These are phyloP conservation scores for Mycetomoellerius zeteki DNA, from an alignment of 1,140 invertebrate species.

Conservation along the genomic window DNA sequence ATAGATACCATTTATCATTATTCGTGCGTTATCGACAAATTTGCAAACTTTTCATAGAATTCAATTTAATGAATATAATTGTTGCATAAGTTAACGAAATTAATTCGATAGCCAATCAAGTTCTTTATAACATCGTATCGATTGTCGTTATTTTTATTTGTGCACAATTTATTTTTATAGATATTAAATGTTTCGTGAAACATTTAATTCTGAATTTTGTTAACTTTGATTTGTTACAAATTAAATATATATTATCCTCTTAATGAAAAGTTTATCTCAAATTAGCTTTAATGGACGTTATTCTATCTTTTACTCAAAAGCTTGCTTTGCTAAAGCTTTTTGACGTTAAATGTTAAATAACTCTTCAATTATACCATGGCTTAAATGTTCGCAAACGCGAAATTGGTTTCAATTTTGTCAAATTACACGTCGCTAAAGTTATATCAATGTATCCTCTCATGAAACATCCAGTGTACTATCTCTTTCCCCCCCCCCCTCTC, in stretches of 20 bases:
- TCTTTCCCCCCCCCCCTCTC: background rate
- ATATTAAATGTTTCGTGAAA: background rate
- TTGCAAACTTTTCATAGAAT: conserved; percentile 23
- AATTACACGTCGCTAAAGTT: conserved; percentile 22
- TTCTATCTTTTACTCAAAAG: conserved; percentile 5
- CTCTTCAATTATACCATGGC: conserved; percentile 24
- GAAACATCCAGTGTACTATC: conserved; percentile 5
- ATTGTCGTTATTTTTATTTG: background rate
- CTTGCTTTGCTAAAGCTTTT: background rate
- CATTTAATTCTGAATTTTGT: background rate
- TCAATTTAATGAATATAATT: conserved; percentile 48
- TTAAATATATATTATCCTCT: background rate
- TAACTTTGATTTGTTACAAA: background rate
- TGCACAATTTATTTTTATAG: background rate
- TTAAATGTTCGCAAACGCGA: conserved; percentile 17
- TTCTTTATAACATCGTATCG: background rate
- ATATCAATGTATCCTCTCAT: background rate
- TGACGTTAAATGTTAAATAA: conserved; percentile 41
- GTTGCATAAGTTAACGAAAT: conserved; percentile 31
- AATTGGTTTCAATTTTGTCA: conserved; percentile 46
- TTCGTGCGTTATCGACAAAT: conserved; percentile 22
- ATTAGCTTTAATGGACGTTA: background rate
- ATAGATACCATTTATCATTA: conserved; percentile 40
- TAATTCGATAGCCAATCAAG: conserved; percentile 30
- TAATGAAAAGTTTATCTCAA: conserved; percentile 10